Evolutionary conservation across 2,113 vertebrate genomes (phyloP).

Genomic region (Podocnemis expansa): DNA sequence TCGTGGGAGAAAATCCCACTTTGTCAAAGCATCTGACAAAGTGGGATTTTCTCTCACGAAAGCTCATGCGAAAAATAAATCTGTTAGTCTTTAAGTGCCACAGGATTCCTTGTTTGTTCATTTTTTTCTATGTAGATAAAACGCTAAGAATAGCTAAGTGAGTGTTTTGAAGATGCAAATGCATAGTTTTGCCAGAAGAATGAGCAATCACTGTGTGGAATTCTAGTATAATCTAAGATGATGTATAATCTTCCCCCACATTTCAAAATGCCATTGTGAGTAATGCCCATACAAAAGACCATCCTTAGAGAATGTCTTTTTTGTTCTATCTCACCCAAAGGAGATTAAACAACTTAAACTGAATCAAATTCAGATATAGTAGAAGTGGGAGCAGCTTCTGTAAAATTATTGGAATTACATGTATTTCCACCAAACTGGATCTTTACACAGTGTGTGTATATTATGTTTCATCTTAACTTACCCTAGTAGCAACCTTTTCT

Average conservation of each 20-base stretch:
- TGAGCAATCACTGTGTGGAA: background rate
- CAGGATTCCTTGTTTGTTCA: no score
- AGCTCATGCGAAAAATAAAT: no score
- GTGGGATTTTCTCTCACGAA: no score
- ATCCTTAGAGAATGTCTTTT: background rate
- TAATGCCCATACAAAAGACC: background rate
- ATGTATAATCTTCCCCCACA: background rate
- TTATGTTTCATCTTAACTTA: slow-evolving; percentile 6
- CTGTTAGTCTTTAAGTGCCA: no score
- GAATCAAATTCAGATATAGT: slow-evolving; percentile 32
- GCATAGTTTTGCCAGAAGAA: background rate
- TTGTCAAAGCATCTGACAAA: no score
- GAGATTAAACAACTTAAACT: slow-evolving; percentile 23
- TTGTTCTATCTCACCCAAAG: slow-evolving; percentile 26
- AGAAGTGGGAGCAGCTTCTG: background rate
- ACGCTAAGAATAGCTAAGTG: background rate
- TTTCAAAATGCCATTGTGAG: background rate
- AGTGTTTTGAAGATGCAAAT: background rate
- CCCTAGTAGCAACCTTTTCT: background rate
- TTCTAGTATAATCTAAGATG: background rate
- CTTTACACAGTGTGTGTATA: slow-evolving; percentile 1
- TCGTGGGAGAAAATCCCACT: no score
- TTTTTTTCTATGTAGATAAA: background rate
- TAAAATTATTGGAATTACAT: background rate
- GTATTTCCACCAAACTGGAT: background rate